Evolutionary conservation across 2,888 invertebrate species (phyloP).

Genomic region (Plebejus argus): DNA sequence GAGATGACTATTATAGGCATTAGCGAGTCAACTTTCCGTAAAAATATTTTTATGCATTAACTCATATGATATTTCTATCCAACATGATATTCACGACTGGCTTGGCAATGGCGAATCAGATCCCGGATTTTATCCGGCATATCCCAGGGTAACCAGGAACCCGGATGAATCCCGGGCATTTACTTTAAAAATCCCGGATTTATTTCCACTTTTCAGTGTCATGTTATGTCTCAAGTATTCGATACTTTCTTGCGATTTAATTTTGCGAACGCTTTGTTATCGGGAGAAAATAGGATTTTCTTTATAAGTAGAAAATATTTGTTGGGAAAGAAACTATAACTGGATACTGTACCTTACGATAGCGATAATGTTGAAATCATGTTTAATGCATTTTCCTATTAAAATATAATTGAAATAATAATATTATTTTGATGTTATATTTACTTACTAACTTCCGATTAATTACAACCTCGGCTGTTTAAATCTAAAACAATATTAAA

Average conservation of each 20-base stretch:
- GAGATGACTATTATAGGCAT: too few relatives aligned
- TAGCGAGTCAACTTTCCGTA: too few relatives aligned
- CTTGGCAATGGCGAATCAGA: conserved; percentile 47
- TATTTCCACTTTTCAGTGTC: conserved; percentile 60
- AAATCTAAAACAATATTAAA: too few relatives aligned
- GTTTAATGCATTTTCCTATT: too few relatives aligned
- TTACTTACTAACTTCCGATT: too few relatives aligned
- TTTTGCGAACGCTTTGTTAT: conserved; percentile 8
- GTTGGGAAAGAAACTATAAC: not conserved
- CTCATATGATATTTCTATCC: not conserved
- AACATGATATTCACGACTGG: conserved; percentile 41
- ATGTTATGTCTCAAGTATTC: conserved; percentile 47
- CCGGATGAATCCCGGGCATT: conserved; percentile 50
- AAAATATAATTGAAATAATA: too few relatives aligned
- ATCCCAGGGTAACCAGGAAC: conserved; percentile 18
- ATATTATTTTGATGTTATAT: too few relatives aligned
- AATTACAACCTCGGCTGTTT: too few relatives aligned
- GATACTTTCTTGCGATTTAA: not conserved
- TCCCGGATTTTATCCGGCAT: conserved; percentile 36
- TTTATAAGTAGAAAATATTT: not conserved
- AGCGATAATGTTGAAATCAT: too few relatives aligned
- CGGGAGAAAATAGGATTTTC: not conserved
- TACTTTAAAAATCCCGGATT: conserved; percentile 50
- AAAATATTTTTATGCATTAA: not conserved
- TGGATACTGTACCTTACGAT: not conserved